Conservation (phyloP, 2,797 vertebrate genomes). For the Peromyscus eremicus region DNA sequence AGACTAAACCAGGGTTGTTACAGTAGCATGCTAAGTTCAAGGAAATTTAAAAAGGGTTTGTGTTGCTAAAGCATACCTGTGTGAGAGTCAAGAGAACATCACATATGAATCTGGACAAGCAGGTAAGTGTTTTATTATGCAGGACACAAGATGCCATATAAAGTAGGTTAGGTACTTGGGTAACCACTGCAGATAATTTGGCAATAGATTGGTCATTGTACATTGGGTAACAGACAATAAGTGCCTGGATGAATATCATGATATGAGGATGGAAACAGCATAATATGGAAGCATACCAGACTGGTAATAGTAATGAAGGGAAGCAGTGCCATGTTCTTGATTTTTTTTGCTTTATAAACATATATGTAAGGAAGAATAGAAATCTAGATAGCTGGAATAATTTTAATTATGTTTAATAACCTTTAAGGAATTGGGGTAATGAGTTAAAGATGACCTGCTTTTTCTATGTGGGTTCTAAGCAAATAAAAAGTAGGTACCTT, state of each 20-base stretch:
- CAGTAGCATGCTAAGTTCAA: not conserved
- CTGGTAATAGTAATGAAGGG: not conserved
- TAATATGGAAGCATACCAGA: not conserved
- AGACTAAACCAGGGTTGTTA: not conserved
- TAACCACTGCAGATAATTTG: not conserved
- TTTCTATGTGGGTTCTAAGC: not conserved
- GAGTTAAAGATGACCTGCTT: not conserved
- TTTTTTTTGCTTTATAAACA: not conserved
- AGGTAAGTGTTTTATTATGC: not conserved
- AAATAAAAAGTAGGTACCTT: not conserved
- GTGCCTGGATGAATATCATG: not conserved
- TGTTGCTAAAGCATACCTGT: not conserved
- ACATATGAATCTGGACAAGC: not conserved
- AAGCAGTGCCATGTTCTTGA: not conserved
- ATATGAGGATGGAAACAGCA: not conserved
- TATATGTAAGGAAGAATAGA: not conserved
- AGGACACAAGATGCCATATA: not conserved
- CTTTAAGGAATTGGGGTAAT: not conserved
- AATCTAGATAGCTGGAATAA: not conserved
- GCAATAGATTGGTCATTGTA: not conserved
- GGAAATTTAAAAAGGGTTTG: not conserved
- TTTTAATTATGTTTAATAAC: not conserved
- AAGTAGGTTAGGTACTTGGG: not conserved
- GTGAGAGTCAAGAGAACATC: not conserved
- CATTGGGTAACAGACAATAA: not conserved